Evolutionary conservation across 2,797 vertebrate genomes (phyloP), one percentile per base, ranked within the genome.

Genomic region (Australoheros facetus): DNA sequence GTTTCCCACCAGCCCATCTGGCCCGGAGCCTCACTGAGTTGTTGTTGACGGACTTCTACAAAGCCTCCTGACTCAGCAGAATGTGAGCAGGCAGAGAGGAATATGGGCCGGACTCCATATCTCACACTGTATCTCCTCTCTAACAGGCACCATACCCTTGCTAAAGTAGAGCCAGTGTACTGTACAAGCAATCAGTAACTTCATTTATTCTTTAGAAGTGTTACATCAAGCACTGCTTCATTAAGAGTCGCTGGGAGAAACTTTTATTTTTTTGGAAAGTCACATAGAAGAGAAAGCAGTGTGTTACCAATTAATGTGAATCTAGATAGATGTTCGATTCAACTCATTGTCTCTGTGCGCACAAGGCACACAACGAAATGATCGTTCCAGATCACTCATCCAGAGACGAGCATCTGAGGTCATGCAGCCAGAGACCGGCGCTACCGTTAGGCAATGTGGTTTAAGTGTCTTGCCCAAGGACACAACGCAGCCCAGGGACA

Each of bases 21-120:
- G 91, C 87, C 78, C n/a, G 8, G 19, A 84, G 85, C 81, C 87
- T 88, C 83, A 57, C 48, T 26, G 75, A 79, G 83, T 55, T 84
- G 81, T 89, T 92, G 92, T 86, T 91, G 88, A 89, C 83, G 71
- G 88, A 86, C 87, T 89, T 90, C 90, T 88, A 92, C 82, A 91
- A 88, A 93, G 86, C 86, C 84, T 62, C 64, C 88, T 90, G 92
- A 94, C 87, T 93, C 93, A 94, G 92, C 93, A 94, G 88, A 89
- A 93, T 88, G 90, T 80, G 78, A 88, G 80, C 81, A 55, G 75
- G 73, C 88, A 77, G 81, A 85, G 78, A 58, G 69, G 64, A 81
- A 60, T 14, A 78, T 73, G 79, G 82, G 81, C 79, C 39, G 6
- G 17, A 81, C 84, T 80, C 85, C 80, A 81, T 73, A 75, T 87